A percentile compares a stretch with the other conserved stretches of the same genome.
Conservation (phyloP, 2,113 vertebrate species). For the Lipophrys pholis region DNA sequence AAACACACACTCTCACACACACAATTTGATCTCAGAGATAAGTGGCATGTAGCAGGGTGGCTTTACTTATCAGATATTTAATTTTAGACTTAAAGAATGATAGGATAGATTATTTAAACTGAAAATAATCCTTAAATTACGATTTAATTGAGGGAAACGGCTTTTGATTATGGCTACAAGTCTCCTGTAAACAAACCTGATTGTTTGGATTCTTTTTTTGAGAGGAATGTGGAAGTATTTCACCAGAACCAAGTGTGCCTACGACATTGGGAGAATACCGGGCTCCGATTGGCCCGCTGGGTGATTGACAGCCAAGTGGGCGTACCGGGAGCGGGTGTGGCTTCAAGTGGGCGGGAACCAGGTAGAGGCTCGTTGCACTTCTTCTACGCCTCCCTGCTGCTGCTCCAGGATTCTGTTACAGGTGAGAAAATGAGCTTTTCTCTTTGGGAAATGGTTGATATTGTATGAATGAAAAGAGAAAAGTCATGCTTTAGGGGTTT, state of each 20-base stretch:
- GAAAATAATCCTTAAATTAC: too few relatives aligned
- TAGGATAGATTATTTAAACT: too few relatives aligned
- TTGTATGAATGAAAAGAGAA: too few relatives aligned
- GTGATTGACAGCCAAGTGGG: conserved; percentile 1
- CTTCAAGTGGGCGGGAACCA: conserved; percentile 5
- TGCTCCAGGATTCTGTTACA: conserved; percentile 22
- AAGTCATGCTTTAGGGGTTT: too few relatives aligned
- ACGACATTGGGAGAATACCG: background rate
- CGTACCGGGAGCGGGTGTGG: conserved; percentile 30
- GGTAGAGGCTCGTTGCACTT: conserved; percentile 1
- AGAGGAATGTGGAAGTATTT: conserved; percentile 20
- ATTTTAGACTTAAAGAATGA: too few relatives aligned
- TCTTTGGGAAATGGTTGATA: background rate
- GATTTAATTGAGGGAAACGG: too few relatives aligned
- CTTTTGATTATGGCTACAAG: background rate
- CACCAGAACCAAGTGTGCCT: background rate
- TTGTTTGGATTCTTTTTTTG: conserved; percentile 36
- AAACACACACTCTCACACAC: too few relatives aligned
- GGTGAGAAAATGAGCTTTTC: conserved; percentile 42
- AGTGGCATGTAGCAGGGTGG: too few relatives aligned
- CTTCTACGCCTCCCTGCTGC: conserved; percentile 2
- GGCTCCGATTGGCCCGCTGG: conserved; percentile 43
- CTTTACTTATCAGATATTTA: background rate
- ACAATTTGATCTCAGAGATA: too few relatives aligned
- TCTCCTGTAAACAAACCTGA: conserved; percentile 40